Base-by-base conservation (phyloP, 2,797 vertebrate species). In the Myotis pilosus region DNA sequence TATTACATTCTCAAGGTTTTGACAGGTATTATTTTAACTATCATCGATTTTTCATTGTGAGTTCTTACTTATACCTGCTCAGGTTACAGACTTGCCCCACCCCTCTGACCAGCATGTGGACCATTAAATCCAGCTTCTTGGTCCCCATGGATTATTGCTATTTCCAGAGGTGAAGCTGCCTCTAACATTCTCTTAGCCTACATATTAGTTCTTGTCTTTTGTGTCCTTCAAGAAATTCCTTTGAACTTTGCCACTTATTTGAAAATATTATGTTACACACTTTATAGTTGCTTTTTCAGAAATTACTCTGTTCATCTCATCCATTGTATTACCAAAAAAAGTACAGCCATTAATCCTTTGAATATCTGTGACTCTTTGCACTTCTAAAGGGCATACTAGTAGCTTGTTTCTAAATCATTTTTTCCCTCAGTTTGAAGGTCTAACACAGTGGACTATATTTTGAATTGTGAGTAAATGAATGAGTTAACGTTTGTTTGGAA, bases 401-500 rank as follows among this genome's bases (percentile, higher is more conserved):
- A 44, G 2, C 2, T 64, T 66, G 23, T 87, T 57, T 9, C 23
- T 66, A 87, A 89, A 75, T 47, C 6, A 1, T 93, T 2, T 49
- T 66, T 69, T 15, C 15, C 9, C 2, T 93, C 60, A 80, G 19
- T 84, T 87, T 78, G 25, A 95, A 91, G 38, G 11, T 36, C 13
- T 89, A 89, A 83, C 25, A 51, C 8, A 30, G 22, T 47, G 17
- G 2, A 85, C 15, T 62, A 5, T 66, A 51, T 68, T 64, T 96
- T 64, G 15, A 93, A 55, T 78, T 93, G 11, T 72, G 19, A 95
- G 10, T 82, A 89, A 95, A 53, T 76, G 28, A 89, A 89, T 60
- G 15, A 69, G 12, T 60, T 28, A 60, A 33, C 53, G 5, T 68
- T 12, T 78, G 11, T 55, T 75, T 83, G n/a, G 16, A 94, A 95